Percentiles rank a stretch among this genome's conserved stretches.
Evolutionary conservation across 2,797 vertebrate species (phyloP).

Genomic region (Bovichtus variegatus): DNA sequence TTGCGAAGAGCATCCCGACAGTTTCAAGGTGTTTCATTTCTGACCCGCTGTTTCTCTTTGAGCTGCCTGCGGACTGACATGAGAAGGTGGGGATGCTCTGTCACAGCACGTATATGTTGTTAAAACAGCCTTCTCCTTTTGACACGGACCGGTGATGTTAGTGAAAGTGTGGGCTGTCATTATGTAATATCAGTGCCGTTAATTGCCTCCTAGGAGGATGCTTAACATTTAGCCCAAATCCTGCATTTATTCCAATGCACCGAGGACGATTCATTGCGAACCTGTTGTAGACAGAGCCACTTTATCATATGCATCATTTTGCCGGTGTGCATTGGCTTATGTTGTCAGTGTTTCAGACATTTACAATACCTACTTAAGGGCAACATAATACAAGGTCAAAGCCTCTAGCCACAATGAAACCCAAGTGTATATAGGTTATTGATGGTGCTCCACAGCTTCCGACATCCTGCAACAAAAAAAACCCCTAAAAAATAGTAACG

Average conservation of each 20-base stretch:
- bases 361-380: slow-evolving; percentile 64
- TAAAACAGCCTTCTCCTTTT: slow-evolving; percentile 12
- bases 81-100: slow-evolving; percentile 53
- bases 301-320: slow-evolving; percentile 43
- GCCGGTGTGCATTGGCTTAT: slow-evolving; percentile 22
- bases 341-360: slow-evolving; percentile 30
- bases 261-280: slow-evolving; percentile 41
- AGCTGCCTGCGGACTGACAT: slow-evolving; percentile 46
- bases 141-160: slow-evolving; percentile 54
- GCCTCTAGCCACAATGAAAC: slow-evolving; percentile 56
- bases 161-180: slow-evolving; percentile 77
- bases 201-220: slow-evolving; percentile 67
- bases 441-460: slow-evolving; percentile 21
- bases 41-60: slow-evolving; percentile 46
- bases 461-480: slow-evolving; percentile 22
- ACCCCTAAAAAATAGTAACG: neutral
- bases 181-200: slow-evolving; percentile 79
- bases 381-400: slow-evolving; percentile 86
- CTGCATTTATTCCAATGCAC: slow-evolving; percentile 42
- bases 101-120: slow-evolving; percentile 27
- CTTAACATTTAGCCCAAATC: slow-evolving; percentile 43
- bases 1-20: slow-evolving; percentile 58
- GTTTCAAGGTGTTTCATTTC: slow-evolving; percentile 76
- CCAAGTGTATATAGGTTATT: slow-evolving; percentile 52
- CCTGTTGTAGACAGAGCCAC: slow-evolving; percentile 56